Percentiles rank a stretch among this genome's conserved stretches.
phyloP scores from a whole-genome alignment of 2,797 vertebrate genomes.

The Aulostomus chinensis region DNA sequence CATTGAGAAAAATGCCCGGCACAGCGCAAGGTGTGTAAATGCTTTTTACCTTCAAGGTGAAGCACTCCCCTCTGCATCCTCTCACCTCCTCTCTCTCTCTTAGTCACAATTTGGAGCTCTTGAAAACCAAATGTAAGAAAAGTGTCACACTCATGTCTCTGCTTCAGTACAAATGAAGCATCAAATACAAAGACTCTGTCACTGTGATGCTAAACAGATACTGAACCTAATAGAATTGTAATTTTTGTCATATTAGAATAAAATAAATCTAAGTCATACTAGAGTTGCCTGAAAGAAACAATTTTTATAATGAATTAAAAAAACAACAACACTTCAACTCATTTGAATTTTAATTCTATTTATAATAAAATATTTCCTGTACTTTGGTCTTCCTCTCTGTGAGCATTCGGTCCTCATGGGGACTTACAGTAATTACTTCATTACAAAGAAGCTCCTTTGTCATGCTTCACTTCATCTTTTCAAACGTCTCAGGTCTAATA shows the following conservation, averaged over 20 bases:
- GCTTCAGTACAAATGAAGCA: slow-evolving; percentile 23
- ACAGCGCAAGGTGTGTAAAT: slow-evolving; percentile 20
- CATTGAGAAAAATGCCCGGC: slow-evolving; percentile 5
- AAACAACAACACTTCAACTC: neutral
- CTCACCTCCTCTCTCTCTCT: neutral
- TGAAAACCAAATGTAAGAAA: slow-evolving; percentile 23
- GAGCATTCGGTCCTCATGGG: too few species aligned
- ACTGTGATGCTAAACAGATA: neutral
- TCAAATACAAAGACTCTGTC: slow-evolving; percentile 9
- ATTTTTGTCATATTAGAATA: too few species aligned
- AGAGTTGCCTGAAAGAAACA: too few species aligned
- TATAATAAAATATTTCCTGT: neutral
- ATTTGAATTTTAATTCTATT: neutral
- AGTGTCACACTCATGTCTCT: slow-evolving; percentile 37
- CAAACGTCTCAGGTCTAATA: neutral
- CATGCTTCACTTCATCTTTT: neutral
- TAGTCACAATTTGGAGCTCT: slow-evolving; percentile 18
- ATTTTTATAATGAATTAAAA: too few species aligned
- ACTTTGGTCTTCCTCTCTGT: neutral
- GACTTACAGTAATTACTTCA: too few species aligned
- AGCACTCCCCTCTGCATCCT: slow-evolving; percentile 3
- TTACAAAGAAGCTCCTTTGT: too few species aligned
- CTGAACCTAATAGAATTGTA: neutral
- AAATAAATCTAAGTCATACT: too few species aligned
- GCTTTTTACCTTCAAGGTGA: slow-evolving; percentile 52